phyloP scores from a whole-genome alignment of 2,888 invertebrate species.

The Idaea aversata region DNA sequence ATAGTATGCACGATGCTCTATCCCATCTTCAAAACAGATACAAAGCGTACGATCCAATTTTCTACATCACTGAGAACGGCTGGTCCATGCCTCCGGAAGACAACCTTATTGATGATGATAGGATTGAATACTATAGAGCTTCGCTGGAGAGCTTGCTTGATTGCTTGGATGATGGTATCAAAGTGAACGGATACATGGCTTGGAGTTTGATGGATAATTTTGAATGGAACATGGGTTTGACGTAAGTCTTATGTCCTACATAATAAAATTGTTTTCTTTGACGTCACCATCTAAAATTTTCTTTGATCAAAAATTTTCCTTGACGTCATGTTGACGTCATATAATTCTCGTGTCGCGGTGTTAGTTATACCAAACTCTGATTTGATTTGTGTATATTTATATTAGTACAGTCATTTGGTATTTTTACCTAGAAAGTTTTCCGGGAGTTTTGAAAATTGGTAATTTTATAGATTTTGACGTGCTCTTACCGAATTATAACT shows the following conservation, averaged over 20 bases:
- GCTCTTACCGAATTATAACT: no score
- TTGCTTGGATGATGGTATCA: conserved; percentile 65
- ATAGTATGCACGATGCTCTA: conserved; percentile 79
- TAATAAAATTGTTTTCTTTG: background rate
- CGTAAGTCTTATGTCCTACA: conserved; percentile 50
- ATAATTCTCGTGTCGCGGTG: no score
- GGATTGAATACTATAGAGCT: conserved; percentile 63
- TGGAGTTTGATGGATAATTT: conserved; percentile 85
- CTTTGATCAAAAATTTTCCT: no score
- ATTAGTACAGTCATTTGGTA: no score
- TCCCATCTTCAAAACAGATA: conserved; percentile 62
- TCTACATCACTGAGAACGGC: conserved; percentile 83
- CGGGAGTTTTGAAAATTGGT: no score
- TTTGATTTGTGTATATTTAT: no score
- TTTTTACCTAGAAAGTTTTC: no score
- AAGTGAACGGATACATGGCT: conserved; percentile 77
- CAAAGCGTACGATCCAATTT: conserved; percentile 68
- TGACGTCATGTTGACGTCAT: no score
- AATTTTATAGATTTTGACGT: no score
- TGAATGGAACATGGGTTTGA: conserved; percentile 81
- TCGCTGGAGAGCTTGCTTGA: conserved; percentile 66
- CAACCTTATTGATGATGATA: conserved; percentile 63
- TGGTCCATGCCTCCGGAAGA: conserved; percentile 55
- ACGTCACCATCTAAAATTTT: background rate
- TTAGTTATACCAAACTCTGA: no score